These are phyloP conservation scores for Parotocinclus haroldoi DNA, from an alignment of 2,797 vertebrate species.

Conservation along the genomic window DNA sequence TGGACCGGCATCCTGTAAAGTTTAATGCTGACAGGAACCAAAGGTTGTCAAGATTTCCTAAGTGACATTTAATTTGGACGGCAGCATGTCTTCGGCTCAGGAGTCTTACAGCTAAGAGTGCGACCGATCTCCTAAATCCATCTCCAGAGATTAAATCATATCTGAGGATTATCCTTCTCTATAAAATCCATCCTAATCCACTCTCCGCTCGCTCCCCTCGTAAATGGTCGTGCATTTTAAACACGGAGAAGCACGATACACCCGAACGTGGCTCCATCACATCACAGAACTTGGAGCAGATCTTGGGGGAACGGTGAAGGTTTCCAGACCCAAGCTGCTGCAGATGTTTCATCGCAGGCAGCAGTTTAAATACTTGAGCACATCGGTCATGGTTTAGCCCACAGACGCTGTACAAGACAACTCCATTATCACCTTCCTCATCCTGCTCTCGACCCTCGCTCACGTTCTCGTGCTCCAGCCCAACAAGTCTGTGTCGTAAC, in stretches of 20 bases:
- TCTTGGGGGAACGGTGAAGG: not conserved
- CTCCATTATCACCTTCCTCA: slow-evolving; percentile 70
- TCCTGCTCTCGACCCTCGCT: slow-evolving; percentile 54
- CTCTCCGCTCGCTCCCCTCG: too few relatives aligned
- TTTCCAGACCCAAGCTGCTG: too few relatives aligned
- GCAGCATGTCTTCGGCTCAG: not conserved
- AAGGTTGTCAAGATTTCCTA: too few relatives aligned
- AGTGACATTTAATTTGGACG: not conserved
- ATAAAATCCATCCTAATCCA: too few relatives aligned
- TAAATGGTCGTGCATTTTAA: too few relatives aligned
- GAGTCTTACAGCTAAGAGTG: not conserved
- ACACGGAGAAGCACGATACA: too few relatives aligned
- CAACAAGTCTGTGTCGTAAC: too few relatives aligned
- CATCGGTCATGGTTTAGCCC: slow-evolving; percentile 63
- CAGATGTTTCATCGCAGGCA: slow-evolving; percentile 28
- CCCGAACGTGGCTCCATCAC: too few relatives aligned
- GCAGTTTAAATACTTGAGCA: slow-evolving; percentile 64
- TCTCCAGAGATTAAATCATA: not conserved
- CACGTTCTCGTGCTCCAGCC: slow-evolving; percentile 38
- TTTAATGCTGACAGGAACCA: too few relatives aligned
- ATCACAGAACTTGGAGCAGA: too few relatives aligned
- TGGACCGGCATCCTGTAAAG: too few relatives aligned
- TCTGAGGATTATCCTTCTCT: not conserved
- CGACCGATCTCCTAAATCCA: not conserved
- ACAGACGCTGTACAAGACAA: slow-evolving; percentile 69